phyloP scores from a whole-genome alignment of 2,797 vertebrate genomes.

The Leontopithecus rosalia region DNA sequence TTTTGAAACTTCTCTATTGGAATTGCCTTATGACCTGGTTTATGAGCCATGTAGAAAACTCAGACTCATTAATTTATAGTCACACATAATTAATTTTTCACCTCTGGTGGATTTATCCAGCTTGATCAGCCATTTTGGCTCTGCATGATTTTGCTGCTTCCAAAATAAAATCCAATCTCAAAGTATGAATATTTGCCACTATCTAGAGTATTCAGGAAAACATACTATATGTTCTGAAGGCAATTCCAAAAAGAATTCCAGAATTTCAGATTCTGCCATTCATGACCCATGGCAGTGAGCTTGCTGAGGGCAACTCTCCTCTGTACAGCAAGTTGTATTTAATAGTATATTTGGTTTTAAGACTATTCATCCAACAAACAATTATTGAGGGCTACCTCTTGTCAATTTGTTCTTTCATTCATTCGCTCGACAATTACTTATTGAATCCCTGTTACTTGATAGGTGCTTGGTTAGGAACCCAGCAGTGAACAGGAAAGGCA shows the following conservation, averaged over 20 bases:
- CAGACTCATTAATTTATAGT: constrained; percentile 56
- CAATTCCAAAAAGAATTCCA: neutral
- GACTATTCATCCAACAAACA: neutral
- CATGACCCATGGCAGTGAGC: neutral
- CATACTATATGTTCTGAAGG: neutral
- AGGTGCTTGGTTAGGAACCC: neutral
- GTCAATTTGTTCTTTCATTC: neutral
- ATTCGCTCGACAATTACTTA: neutral
- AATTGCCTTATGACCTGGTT: constrained; percentile 48
- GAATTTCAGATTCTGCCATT: constrained; percentile 3
- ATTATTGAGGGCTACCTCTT: neutral
- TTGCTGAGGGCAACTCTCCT: neutral
- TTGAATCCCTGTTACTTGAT: neutral
- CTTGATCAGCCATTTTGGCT: constrained; percentile 22
- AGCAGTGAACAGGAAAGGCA: neutral
- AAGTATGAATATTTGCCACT: neutral
- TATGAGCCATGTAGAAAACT: constrained; percentile 57
- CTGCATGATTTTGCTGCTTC: constrained; percentile 34
- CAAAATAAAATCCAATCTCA: constrained; percentile 49
- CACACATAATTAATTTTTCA: constrained; percentile 42
- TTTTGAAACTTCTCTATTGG: constrained; percentile 28
- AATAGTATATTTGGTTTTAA: neutral
- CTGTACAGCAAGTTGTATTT: neutral
- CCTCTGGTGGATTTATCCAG: neutral
- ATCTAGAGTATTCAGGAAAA: neutral